phyloP scores from a whole-genome alignment of 2,797 vertebrate genomes.

The Pangasius larnaudii region DNA sequence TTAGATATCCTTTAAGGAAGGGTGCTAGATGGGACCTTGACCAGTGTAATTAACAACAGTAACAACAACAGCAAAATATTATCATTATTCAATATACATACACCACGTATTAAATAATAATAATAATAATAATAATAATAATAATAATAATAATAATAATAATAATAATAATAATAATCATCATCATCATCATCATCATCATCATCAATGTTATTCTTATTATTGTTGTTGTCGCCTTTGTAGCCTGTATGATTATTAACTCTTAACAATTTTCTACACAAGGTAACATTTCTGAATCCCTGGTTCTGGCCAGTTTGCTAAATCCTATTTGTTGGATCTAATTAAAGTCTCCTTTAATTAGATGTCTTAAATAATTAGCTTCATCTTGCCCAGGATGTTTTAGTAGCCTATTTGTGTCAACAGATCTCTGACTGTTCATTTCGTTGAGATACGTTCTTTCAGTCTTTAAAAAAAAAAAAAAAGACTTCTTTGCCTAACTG shows the following conservation, averaged over 20 bases:
- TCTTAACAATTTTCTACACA: background rate
- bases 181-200: background rate
- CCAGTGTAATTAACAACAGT: background rate
- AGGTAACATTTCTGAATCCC: background rate
- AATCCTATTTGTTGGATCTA: constrained; percentile 19
- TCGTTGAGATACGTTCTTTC: background rate
- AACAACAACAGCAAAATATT: background rate
- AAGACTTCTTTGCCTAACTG: background rate
- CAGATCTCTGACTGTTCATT: constrained; percentile 12
- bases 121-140: no score
- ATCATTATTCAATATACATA: background rate
- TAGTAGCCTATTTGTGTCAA: background rate
- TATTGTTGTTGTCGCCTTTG: background rate
- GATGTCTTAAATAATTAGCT: constrained; percentile 12
- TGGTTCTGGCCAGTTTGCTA: background rate
- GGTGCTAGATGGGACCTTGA: background rate
- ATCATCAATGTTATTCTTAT: background rate
- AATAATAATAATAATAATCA: background rate
- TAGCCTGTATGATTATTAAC: background rate
- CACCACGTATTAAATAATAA: background rate
- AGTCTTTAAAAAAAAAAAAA: background rate
- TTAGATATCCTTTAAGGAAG: background rate
- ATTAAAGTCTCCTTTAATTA: constrained; percentile 19
- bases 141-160: no score
- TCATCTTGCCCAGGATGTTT: background rate